Evolutionary conservation across 2,113 vertebrate genomes (phyloP).

Genomic region (Tyto alba): DNA sequence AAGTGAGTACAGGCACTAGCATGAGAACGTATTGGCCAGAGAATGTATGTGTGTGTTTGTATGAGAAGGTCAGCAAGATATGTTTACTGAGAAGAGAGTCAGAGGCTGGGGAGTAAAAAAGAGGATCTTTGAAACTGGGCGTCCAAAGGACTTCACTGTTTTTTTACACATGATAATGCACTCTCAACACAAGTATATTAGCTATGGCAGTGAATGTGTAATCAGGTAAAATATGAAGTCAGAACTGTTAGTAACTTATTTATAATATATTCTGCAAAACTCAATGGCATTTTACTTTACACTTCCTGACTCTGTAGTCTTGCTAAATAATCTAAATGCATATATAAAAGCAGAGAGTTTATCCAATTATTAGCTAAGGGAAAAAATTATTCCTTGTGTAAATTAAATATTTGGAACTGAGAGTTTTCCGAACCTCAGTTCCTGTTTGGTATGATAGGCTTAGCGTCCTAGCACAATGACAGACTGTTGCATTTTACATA

Average conservation of each 20-base stretch:
- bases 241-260: not conserved
- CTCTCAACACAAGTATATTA: not conserved
- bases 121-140: not conserved
- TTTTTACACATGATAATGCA: not conserved
- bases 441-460: not conserved
- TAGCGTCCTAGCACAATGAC: not conserved
- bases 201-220: not conserved
- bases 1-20: not conserved
- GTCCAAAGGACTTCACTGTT: not conserved
- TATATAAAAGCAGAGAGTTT: not conserved
- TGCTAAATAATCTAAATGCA: not conserved
- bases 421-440: not conserved
- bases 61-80: not conserved
- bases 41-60: accelerated
- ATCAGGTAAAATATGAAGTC: not conserved
- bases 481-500: not conserved
- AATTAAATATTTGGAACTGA: not conserved
- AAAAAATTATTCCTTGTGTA: not conserved
- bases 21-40: not conserved
- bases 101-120: not conserved
- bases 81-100: not conserved
- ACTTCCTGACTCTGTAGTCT: not conserved
- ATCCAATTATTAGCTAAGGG: not conserved
- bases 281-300: not conserved
- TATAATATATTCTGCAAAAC: not conserved